Evolutionary conservation across 2,113 vertebrate species (phyloP).

Genomic region (Crotalus helleri): DNA sequence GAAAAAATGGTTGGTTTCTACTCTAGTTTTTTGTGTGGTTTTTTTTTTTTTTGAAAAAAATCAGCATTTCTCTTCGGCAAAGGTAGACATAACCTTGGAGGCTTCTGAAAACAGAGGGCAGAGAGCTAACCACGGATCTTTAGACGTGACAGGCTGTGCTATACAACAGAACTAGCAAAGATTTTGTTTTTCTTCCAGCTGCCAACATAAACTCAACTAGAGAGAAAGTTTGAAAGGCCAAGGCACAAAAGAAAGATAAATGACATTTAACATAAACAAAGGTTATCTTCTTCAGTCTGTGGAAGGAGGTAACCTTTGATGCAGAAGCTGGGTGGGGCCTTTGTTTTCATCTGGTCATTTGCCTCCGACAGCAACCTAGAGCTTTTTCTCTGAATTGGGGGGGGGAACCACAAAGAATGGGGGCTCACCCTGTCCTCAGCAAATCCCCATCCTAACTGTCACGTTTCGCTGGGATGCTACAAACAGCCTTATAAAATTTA

Average conservation of each 20-base stretch:
- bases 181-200: neutral
- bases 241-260: too few relatives aligned
- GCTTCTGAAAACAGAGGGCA: slow-evolving; percentile 20
- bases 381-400: too few relatives aligned
- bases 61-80: slow-evolving; percentile 30
- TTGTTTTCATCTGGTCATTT: neutral
- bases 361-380: neutral
- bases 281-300: neutral
- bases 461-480: neutral
- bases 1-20: slow-evolving; percentile 40
- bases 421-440: neutral
- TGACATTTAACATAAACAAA: neutral
- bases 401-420: neutral
- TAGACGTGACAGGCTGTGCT: neutral
- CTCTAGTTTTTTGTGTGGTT: neutral
- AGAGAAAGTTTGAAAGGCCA: slow-evolving; percentile 7
- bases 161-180: neutral
- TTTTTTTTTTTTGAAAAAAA: neutral
- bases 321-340: neutral
- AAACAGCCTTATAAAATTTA: neutral
- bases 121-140: neutral
- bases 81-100: slow-evolving; percentile 11
- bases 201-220: slow-evolving; percentile 1
- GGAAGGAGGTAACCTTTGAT: neutral
- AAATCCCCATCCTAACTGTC: neutral